Evolutionary conservation across 1,140 invertebrate genomes (phyloP).

Genomic region (Daktulosphaira vitifoliae): DNA sequence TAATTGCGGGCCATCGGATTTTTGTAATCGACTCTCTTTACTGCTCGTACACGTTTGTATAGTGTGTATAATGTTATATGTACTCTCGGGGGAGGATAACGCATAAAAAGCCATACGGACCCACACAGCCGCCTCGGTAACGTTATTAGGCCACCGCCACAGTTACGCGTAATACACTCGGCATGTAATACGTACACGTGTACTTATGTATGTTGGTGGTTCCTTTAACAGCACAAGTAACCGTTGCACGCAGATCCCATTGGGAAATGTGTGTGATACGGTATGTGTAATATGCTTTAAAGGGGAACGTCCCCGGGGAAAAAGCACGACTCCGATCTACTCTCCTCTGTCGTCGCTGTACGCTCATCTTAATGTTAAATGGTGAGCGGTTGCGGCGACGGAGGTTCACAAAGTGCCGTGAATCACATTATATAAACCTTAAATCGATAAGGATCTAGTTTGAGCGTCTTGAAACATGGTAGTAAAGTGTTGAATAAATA

Average conservation of each 20-base stretch:
- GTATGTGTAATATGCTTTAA: neutral
- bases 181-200: neutral
- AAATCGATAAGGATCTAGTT: too few relatives aligned
- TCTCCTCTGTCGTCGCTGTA: too few relatives aligned
- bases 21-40: slow-evolving; percentile 28
- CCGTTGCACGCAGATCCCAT: slow-evolving; percentile 29
- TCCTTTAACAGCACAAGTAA: slow-evolving; percentile 7
- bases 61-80: neutral
- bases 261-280: slow-evolving; percentile 13
- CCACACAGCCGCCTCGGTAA: too few relatives aligned
- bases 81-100: neutral
- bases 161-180: neutral
- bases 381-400: neutral
- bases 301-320: neutral
- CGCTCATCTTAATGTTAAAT: too few relatives aligned
- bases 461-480: too few relatives aligned
- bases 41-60: neutral
- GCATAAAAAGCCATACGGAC: too few relatives aligned
- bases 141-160: neutral
- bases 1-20: slow-evolving; percentile 32
- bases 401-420: slow-evolving; percentile 4
- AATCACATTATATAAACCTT: neutral
- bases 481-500: too few relatives aligned
- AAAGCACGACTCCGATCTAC: too few relatives aligned
- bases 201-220: neutral